phyloP scores from a whole-genome alignment of 2,888 invertebrate species.

The Xanthorhoe spadicearia region DNA sequence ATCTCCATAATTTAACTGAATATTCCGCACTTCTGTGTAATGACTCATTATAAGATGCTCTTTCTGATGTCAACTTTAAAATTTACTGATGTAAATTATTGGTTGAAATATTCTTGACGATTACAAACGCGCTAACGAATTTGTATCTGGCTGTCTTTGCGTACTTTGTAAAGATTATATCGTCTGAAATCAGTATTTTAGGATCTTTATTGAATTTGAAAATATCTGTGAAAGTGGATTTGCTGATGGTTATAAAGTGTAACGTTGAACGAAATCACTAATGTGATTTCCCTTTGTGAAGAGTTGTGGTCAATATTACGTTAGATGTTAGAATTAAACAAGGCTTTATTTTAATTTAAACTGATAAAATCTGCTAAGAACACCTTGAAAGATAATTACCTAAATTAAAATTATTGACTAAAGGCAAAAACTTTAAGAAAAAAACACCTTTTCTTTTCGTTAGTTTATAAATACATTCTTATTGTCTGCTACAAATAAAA shows the following conservation, averaged over 20 bases:
- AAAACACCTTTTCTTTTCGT: too few relatives aligned
- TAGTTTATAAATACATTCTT: constrained; percentile 40
- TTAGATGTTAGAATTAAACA: not conserved
- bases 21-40: constrained; percentile 48
- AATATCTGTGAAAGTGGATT: constrained; percentile 69
- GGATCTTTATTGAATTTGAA: constrained; percentile 73
- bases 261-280: constrained; percentile 57
- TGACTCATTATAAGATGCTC: constrained; percentile 79
- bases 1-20: constrained; percentile 48
- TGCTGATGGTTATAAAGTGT: constrained; percentile 68
- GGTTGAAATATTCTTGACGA: constrained; percentile 76
- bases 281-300: constrained; percentile 34
- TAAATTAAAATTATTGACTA: not conserved
- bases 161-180: constrained; percentile 72
- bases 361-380: not conserved
- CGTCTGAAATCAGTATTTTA: constrained; percentile 75
- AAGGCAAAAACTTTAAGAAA: too few relatives aligned
- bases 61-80: constrained; percentile 84
- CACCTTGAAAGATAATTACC: not conserved
- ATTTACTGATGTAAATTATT: constrained; percentile 80
- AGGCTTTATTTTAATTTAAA: not conserved
- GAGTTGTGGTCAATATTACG: constrained; percentile 20
- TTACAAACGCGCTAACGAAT: constrained; percentile 81
- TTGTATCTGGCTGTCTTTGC: constrained; percentile 76
- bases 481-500: constrained; percentile 54